A percentile compares a stretch with the other conserved stretches of the same genome.
These are phyloP conservation scores for Zhengitettix transpicula DNA, from an alignment of 2,888 invertebrate genomes.

Conservation along the genomic window DNA sequence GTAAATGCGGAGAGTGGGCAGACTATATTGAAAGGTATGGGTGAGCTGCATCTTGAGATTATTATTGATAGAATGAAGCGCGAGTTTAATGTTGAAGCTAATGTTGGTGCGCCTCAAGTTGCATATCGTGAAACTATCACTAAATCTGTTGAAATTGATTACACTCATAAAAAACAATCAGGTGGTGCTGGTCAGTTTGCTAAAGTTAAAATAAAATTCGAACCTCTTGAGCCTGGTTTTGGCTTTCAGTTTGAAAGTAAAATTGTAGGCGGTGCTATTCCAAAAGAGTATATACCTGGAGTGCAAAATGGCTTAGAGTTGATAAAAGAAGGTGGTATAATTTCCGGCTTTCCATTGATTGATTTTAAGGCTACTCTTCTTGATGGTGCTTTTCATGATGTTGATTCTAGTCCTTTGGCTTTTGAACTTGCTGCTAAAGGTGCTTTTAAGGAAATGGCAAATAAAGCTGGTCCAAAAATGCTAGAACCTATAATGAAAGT, in stretches of 20 bases:
- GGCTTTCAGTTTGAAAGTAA: slow-evolving; percentile 9
- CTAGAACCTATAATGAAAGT: slow-evolving; percentile 15
- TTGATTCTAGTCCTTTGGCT: slow-evolving; percentile 4
- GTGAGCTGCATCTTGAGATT: slow-evolving; percentile 14
- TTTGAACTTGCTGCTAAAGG: slow-evolving; percentile 3
- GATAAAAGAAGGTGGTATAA: slow-evolving; percentile 3
- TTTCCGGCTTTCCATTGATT: slow-evolving; percentile 3
- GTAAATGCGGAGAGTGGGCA: slow-evolving; percentile 10
- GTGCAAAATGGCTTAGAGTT: slow-evolving; percentile 12
- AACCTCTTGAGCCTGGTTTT: neutral
- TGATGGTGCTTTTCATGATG: slow-evolving; percentile 6
- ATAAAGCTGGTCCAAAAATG: slow-evolving; percentile 8
- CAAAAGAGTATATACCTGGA: slow-evolving; percentile 13
- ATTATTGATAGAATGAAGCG: slow-evolving; percentile 12
- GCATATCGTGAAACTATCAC: slow-evolving; percentile 6
- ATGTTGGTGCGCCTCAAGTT: slow-evolving; percentile 7
- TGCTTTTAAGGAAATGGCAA: slow-evolving; percentile 5
- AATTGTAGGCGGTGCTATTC: slow-evolving; percentile 13
- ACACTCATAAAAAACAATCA: slow-evolving; percentile 4
- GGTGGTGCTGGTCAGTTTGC: slow-evolving; percentile 9
- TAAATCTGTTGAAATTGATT: neutral
- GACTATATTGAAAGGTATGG: slow-evolving; percentile 12
- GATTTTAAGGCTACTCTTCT: neutral
- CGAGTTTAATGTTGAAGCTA: slow-evolving; percentile 13
- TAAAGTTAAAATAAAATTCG: neutral